phyloP scores from a whole-genome alignment of 1,140 invertebrate genomes.

The Hyphantria cunea region DNA sequence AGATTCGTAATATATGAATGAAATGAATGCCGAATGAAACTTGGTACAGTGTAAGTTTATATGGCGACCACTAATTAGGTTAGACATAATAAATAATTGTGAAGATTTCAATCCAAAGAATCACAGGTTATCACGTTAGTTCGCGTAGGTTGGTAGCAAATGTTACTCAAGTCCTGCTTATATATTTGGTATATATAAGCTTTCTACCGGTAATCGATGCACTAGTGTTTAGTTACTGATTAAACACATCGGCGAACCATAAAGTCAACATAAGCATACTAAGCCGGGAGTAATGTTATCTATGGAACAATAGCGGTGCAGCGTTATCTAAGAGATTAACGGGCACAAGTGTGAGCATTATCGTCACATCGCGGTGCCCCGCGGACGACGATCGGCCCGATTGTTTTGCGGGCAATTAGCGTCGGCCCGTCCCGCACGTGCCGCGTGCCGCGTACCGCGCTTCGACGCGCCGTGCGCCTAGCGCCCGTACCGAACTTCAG shows the following conservation, averaged over 20 bases:
- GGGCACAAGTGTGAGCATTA: slow-evolving; percentile 49
- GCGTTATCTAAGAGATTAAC: slow-evolving; percentile 55
- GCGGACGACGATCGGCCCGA: slow-evolving; percentile 56
- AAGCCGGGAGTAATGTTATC: slow-evolving; percentile 13
- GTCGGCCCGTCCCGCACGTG: slow-evolving; percentile 49
- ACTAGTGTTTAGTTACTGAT: not conserved
- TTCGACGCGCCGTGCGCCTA: slow-evolving; percentile 39
- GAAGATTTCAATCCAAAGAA: no score
- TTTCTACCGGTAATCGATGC: no score
- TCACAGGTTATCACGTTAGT: no score
- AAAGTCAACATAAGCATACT: slow-evolving; percentile 1
- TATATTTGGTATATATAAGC: no score
- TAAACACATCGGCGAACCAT: not conserved
- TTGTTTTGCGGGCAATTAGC: slow-evolving; percentile 80
- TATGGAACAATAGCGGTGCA: slow-evolving; percentile 37
- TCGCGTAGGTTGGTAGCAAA: no score
- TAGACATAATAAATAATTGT: no score
- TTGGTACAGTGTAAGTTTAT: no score
- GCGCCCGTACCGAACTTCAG: not conserved
- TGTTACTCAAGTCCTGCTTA: no score
- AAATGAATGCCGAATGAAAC: no score
- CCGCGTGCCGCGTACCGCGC: slow-evolving; percentile 50
- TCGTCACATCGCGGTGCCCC: slow-evolving; percentile 39
- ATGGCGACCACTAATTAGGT: no score
- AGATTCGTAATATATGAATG: no score